Conservation (phyloP, 2,888 invertebrate genomes). For the Amiota minor region DNA sequence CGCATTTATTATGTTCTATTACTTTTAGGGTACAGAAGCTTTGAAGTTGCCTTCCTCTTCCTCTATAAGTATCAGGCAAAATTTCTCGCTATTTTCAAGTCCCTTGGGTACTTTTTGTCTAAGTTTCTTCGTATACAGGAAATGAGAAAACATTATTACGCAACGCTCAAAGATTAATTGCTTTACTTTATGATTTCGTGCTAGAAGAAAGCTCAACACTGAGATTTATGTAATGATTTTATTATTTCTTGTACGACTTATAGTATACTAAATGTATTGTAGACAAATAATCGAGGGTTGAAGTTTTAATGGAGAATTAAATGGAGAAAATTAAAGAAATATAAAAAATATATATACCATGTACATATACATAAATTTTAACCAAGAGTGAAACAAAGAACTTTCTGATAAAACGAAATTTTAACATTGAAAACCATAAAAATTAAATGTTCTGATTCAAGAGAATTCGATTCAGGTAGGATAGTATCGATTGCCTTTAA, state of each 20-base stretch:
- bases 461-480: no score
- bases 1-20: constrained; percentile 6
- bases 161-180: constrained; percentile 28
- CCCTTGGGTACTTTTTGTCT: constrained; percentile 7
- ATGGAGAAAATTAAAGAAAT: no score
- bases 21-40: background rate
- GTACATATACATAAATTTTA: no score
- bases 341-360: no score
- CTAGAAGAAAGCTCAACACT: constrained; percentile 5
- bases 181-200: background rate
- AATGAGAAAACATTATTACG: constrained; percentile 8
- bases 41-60: background rate
- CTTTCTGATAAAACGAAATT: no score
- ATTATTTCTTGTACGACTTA: background rate
- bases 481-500: no score
- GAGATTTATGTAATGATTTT: constrained; percentile 22
- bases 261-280: background rate
- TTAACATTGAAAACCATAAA: no score
- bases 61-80: background rate
- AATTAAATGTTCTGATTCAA: no score
- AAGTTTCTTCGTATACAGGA: background rate
- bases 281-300: background rate
- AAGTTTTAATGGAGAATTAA: no score
- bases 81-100: background rate
- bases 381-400: no score